Evolutionary conservation across 2,113 vertebrate species (phyloP).

Genomic region (Elephantulus edwardii): DNA sequence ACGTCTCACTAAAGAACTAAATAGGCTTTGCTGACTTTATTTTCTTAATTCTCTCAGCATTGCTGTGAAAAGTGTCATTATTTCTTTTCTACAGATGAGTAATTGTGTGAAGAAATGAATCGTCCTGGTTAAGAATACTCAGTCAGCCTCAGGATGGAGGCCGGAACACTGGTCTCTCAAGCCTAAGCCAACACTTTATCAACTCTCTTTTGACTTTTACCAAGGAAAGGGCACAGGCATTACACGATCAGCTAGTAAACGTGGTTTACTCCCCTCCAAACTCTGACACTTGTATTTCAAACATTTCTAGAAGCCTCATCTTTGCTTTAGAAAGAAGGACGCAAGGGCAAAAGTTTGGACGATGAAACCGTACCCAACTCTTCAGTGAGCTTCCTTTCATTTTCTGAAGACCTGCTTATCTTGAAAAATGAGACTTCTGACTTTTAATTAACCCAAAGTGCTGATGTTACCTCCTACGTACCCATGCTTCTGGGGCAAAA

Average conservation of each 20-base stretch:
- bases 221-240: neutral
- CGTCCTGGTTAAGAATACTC: neutral
- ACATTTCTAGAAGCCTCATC: constrained; percentile 35
- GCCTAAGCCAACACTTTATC: neutral
- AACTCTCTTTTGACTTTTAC: neutral
- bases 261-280: constrained; percentile 1
- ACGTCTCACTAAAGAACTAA: constrained; percentile 38
- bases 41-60: neutral
- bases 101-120: constrained; percentile 2
- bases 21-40: neutral
- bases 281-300: constrained; percentile 30
- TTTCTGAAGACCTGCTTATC: neutral
- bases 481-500: neutral
- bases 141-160: neutral
- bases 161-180: neutral
- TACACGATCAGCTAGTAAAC: constrained; percentile 14
- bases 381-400: constrained; percentile 29
- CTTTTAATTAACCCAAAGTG: constrained; percentile 19
- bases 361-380: constrained; percentile 13
- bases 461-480: neutral
- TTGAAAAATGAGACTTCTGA: constrained; percentile 32
- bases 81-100: neutral
- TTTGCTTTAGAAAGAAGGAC: constrained; percentile 47
- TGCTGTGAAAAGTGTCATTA: neutral
- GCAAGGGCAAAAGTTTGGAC: constrained; percentile 27